A percentile compares a stretch with the other conserved stretches of the same genome.
These are phyloP conservation scores for Microctonus brassicae DNA, from an alignment of 2,888 invertebrate genomes.

Conservation along the genomic window DNA sequence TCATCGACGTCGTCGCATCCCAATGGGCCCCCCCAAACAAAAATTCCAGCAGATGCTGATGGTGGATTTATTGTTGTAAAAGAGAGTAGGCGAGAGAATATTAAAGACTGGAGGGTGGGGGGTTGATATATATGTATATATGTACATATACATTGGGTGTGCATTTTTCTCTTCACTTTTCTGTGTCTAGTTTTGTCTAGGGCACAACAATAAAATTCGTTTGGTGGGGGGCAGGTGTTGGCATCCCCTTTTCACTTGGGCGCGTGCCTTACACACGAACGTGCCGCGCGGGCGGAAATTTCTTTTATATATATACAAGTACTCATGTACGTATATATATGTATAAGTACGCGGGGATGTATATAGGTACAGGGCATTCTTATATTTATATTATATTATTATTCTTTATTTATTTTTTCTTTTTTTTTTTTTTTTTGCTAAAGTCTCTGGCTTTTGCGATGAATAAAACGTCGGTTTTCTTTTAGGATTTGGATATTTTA, in stretches of 20 bases:
- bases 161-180: slow-evolving; percentile 12
- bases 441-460: no score
- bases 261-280: slow-evolving; percentile 69
- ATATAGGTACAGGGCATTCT: background rate
- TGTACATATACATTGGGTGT: slow-evolving; percentile 5
- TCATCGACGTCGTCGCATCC: slow-evolving; percentile 18
- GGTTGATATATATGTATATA: background rate
- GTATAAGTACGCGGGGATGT: background rate
- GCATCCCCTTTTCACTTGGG: slow-evolving; percentile 54
- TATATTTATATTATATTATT: no score
- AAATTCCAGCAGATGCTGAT: slow-evolving; percentile 67
- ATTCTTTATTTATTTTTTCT: no score
- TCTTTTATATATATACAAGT: slow-evolving; percentile 6
- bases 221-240: slow-evolving; percentile 65
- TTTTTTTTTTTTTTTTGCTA: no score
- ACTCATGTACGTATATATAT: background rate
- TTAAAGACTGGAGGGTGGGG: slow-evolving; percentile 3
- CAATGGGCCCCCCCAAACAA: slow-evolving; percentile 38
- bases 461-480: no score
- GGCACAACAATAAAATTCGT: slow-evolving; percentile 58
- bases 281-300: slow-evolving; percentile 61
- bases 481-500: no score
- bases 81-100: slow-evolving; percentile 5
- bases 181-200: slow-evolving; percentile 59
- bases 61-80: background rate